A percentile compares a stretch with the other conserved stretches of the same genome.
Evolutionary conservation across 2,888 invertebrate genomes (phyloP).

Genomic region (Diogma glabrata): DNA sequence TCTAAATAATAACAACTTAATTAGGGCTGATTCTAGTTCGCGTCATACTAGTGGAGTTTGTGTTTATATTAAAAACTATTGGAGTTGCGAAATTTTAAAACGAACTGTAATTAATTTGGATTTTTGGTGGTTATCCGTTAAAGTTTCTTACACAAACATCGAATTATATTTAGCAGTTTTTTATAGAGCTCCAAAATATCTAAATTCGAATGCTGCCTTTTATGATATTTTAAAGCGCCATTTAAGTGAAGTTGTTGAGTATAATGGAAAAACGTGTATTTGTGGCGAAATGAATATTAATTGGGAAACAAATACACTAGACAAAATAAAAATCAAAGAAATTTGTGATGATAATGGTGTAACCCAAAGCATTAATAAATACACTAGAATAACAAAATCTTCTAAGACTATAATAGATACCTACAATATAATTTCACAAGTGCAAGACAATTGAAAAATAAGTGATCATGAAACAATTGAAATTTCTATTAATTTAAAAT

Average conservation of each 20-base stretch:
- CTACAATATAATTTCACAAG: neutral
- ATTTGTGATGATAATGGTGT: neutral
- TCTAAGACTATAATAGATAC: neutral
- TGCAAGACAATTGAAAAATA: neutral
- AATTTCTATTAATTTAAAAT: neutral
- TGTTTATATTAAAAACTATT: neutral
- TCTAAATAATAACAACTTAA: neutral
- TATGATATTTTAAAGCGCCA: no score
- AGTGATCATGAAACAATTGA: neutral
- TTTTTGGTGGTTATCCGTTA: neutral
- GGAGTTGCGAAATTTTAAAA: neutral
- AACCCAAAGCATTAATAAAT: neutral
- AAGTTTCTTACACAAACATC: neutral
- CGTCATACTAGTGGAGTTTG: neutral
- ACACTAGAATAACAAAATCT: neutral
- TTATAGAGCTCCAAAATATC: no score
- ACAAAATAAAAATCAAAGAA: neutral
- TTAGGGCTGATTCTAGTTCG: neutral
- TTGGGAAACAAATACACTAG: neutral
- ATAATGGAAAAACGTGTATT: no score
- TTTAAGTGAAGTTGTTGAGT: no score
- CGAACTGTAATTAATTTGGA: neutral
- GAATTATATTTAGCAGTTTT: neutral
- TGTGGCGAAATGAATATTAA: no score
- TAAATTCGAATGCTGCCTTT: no score